These are phyloP conservation scores for Nasonia giraulti DNA, from an alignment of 1,140 invertebrate genomes.

Conservation along the genomic window DNA sequence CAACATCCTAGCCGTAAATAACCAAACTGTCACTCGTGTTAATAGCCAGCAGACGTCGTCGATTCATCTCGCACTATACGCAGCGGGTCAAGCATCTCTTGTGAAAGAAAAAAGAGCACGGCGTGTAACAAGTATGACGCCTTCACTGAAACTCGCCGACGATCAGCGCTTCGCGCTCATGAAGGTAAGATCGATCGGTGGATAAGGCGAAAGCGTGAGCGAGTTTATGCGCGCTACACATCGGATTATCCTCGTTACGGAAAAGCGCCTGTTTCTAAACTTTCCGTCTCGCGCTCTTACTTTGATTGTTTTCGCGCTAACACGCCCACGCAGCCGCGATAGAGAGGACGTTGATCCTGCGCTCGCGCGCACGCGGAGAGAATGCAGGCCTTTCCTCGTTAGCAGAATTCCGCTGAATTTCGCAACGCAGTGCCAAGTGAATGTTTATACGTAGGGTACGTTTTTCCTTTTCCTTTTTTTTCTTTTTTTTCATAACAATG, in stretches of 20 bases:
- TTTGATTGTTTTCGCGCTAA: not conserved
- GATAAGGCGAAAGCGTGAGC: not conserved
- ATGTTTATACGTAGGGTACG: too few species aligned
- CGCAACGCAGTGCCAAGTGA: too few species aligned
- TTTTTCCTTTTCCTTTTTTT: too few species aligned
- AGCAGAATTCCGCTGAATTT: too few species aligned
- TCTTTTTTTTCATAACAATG: too few species aligned
- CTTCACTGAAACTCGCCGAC: constrained; percentile 69
- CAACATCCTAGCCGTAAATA: too few species aligned
- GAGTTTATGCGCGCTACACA: not conserved
- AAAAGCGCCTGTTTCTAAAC: not conserved
- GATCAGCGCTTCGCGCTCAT: constrained; percentile 80
- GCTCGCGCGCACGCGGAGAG: too few species aligned
- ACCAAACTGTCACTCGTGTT: too few species aligned
- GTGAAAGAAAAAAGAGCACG: constrained; percentile 39
- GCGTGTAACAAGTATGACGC: constrained; percentile 51
- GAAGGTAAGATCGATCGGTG: constrained; percentile 74
- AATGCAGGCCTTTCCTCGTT: too few species aligned
- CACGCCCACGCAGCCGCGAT: too few species aligned
- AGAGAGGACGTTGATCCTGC: too few species aligned
- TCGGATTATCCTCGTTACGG: not conserved
- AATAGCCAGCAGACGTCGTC: too few species aligned
- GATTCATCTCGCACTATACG: not conserved
- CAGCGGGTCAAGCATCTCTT: not conserved
- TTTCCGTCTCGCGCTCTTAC: not conserved